Conservation (phyloP, 1,140 invertebrate species). For the Danaus plexippus region DNA sequence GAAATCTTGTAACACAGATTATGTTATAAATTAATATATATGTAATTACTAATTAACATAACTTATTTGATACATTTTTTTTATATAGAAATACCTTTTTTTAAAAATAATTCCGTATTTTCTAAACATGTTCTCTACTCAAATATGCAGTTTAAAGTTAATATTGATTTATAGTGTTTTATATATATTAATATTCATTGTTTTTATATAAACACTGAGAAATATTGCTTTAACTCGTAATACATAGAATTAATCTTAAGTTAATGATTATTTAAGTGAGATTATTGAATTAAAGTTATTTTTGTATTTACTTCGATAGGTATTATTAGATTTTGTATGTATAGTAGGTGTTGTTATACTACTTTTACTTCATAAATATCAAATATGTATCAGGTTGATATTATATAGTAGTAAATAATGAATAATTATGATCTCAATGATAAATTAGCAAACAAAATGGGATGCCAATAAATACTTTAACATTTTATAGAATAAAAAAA, state of each 20-base stretch:
- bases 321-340: constrained; percentile 34
- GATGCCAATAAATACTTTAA: constrained; percentile 10
- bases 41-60: too few species aligned
- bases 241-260: constrained; percentile 25
- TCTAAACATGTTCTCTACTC: too few species aligned
- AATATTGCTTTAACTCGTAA: constrained; percentile 28
- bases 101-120: too few species aligned
- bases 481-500: too few species aligned
- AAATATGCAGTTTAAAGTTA: too few species aligned
- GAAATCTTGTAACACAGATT: too few species aligned
- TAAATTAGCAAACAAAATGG: constrained; percentile 32
- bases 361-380: constrained; percentile 23
- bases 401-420: constrained; percentile 27
- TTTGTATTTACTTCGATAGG: constrained; percentile 38
- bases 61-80: too few species aligned
- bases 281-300: constrained; percentile 41
- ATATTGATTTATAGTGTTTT: background rate
- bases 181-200: constrained; percentile 12
- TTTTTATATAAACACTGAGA: constrained; percentile 13
- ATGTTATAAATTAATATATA: too few species aligned
- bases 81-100: too few species aligned
- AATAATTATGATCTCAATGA: constrained; percentile 36
- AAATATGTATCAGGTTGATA: constrained; percentile 23
- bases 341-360: constrained; percentile 19
- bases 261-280: constrained; percentile 41